A percentile compares a stretch with the other conserved stretches of the same genome.
Evolutionary conservation across 2,797 vertebrate genomes (phyloP).

Genomic region (Darevskia nairensis): DNA sequence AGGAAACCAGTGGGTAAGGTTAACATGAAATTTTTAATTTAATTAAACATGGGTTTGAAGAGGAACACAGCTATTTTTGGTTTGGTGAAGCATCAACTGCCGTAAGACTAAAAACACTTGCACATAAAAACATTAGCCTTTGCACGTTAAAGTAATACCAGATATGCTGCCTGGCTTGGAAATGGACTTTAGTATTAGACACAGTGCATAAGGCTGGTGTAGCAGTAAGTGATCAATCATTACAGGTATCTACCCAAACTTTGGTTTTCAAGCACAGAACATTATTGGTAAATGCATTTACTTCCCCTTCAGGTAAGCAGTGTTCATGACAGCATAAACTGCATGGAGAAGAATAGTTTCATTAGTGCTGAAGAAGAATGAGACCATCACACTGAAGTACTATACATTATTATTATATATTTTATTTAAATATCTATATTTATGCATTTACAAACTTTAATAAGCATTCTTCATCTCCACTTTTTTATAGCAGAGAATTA

Average conservation of each 20-base stretch:
- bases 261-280: not conserved
- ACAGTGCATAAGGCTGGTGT: not conserved
- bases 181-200: not conserved
- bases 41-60: not conserved
- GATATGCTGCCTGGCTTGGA: not conserved
- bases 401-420: conserved; percentile 71
- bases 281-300: not conserved
- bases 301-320: not conserved
- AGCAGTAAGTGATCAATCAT: not conserved
- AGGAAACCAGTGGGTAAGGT: not conserved
- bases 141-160: not conserved
- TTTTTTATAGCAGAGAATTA: conserved; percentile 76
- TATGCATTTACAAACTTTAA: conserved; percentile 91
- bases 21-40: not conserved
- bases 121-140: not conserved
- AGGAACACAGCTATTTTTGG: not conserved
- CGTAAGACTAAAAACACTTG: not conserved
- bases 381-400: conserved; percentile 64
- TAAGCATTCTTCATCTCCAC: conserved; percentile 75
- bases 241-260: not conserved
- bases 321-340: not conserved
- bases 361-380: not conserved
- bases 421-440: conserved; percentile 92
- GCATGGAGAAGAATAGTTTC: not conserved
- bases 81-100: not conserved